Base-by-base conservation (phyloP, 2,797 vertebrate genomes). In the Oryzias dopingdopingensis region DNA sequence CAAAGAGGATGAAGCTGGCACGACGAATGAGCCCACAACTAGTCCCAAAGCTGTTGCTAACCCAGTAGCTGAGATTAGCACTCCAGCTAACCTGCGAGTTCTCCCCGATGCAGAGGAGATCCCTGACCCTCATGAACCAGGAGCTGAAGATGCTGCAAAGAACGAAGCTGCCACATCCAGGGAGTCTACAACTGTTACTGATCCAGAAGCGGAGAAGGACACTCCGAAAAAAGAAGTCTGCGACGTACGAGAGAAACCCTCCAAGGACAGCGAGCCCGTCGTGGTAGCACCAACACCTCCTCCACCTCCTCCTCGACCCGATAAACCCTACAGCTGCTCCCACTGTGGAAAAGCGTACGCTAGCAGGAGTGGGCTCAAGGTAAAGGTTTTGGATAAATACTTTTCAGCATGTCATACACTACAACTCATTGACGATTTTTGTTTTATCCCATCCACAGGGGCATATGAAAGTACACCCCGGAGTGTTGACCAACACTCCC, bases 281-380 rank as follows among this genome's bases (percentile, higher is more conserved):
- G 60, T 52, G 16, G 59, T 74, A 41, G 62, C 77, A 55, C 64
- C 84, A 20, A 56, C 79, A 41, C 73, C 75, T 6, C 63, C 75
- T 10, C 42, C 58, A 6, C 63, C 75, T 13, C 42, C 58, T 26
- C 84, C 84, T 44, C 92, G 91, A 20, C 75, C 80, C 0, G 92
- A 93, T 72, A 93, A 94, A 79, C 93, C 93, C 44, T 93, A 93
- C 80, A 88, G 87, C 86, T 94, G 93, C 79, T 72, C 85, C 26
- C 90, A 92, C 56, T 94, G 93, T 71, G 92, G 93, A 53, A 93
- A 93, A 78, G 91, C 91, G 3, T 94, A 94, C 0, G 92, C 92
- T 49, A 94, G 93, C 79, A 90, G 92, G 49, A 93, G 92, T 45
- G 92, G 93, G 65, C 89, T 94, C 6, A 94, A 94, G 91, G 93